Base-by-base conservation (phyloP, 2,888 invertebrate genomes). In the Apodemia zela region DNA sequence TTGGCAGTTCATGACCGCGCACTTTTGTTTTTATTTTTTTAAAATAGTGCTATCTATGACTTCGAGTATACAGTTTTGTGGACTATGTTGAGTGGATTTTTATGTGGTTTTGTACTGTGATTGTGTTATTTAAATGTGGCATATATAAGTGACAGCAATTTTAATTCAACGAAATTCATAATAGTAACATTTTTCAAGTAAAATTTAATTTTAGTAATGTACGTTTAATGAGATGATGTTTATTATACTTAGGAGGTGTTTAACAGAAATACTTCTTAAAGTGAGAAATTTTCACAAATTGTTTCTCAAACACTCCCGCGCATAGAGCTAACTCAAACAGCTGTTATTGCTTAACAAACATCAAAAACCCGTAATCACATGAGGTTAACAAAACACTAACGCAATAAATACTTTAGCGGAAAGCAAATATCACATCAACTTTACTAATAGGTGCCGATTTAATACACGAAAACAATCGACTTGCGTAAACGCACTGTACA, bases 361-460 rank as follows among this genome's bases (percentile, higher is more conserved):
- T 70, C 69, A 75, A 80, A 83, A 89, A 89, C 88, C 86, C 82
- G 87, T 87, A 83, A 83, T 87, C 84, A 81, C 84, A 83, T 85
- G 86, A 89, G 89, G 89, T 89, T 89, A 89, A 88, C 78, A 87
- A 78, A 89, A 89, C 82, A 89, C 78, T 78, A 78, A 75, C 87
- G 87, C 83, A 87, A 88, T 82, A 82, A 82, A 84, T 87, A 85
- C 81, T 87, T 85, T 80, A 82, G 80, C 78, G 73, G 69, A 77
- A 73, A 77, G 79, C 77, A 85, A 87, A 88, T 77, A 77, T 76
- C 74, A 74, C 77, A 76, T 75, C 73, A 74, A 67, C 78, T 78
- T 79, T 70, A 86, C 84, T 89, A 86, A 86, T 86, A 87, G 82
- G 84, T 83, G 86, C 81, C 75, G 86, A 85, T 81, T 79, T 78